Base-by-base conservation (phyloP, 2,797 vertebrate species). In the Gila robusta region DNA sequence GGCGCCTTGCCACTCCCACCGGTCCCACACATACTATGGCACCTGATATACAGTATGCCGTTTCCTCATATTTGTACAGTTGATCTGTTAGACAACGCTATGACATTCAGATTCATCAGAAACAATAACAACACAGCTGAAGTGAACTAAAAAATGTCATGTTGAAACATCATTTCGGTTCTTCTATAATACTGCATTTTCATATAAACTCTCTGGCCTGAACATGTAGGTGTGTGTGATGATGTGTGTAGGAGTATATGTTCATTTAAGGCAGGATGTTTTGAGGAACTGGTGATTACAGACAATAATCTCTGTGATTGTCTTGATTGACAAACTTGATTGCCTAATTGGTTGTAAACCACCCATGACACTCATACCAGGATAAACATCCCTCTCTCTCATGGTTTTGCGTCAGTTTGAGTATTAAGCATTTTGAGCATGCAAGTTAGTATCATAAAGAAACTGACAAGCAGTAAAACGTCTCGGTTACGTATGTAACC, bases 1-100 rank as follows among this genome's bases (percentile, higher is more conserved):
- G 89, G 89, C 88, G 74, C 82, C 78, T 64, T 72, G 85, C 89
- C 89, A 88, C 72, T 54, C 83, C 86, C 72, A 72, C 19, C 37
- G n/a, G 26, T 88, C 90, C 89, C 90, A 84, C 73, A 66, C 49
- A 28, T n/a, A 52, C 59, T 39, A 62, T 10, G 77, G n/a, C 69
- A 84, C 84, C 79, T 84, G 78, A 84, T 78, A 67, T 23, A 77
- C 62, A 76, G 69, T 47, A 37, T 8, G 64, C 41, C 2, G 44
- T 81, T 81, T 81, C 79, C 79, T 81, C 79, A 81, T 81, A 85
- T 79, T 79, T 79, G 54, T 12, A 59, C 26, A 32, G 66, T 77
- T 72, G 52, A 81, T 81, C 64, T 81, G 2, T 69, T 62, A 70
- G 52, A 62, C 67, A 72, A 72, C 72, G 76, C 1, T 85, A 54